phyloP scores from a whole-genome alignment of 2,888 invertebrate species.

The Lydus trimaculatus region DNA sequence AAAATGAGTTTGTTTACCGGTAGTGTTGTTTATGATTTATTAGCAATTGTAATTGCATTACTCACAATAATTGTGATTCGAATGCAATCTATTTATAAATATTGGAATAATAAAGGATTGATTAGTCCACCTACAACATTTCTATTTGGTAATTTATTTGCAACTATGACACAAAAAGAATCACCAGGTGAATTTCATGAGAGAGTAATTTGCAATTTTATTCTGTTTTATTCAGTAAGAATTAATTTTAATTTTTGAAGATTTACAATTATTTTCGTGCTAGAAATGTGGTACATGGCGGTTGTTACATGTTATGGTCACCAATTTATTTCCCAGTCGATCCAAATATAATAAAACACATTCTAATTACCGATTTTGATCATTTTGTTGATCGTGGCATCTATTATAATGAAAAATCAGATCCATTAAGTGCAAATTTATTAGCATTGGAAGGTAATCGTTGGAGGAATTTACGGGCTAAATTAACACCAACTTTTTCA shows the following conservation, averaged over 20 bases:
- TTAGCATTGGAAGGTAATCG: constrained; percentile 23
- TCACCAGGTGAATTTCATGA: background rate
- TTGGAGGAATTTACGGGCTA: constrained; percentile 35
- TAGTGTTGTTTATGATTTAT: background rate
- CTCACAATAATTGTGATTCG: background rate
- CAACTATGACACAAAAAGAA: background rate
- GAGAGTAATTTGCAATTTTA: background rate
- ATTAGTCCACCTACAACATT: background rate
- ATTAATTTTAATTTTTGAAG: background rate
- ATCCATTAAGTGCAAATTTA: background rate
- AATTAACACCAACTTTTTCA: constrained; percentile 37
- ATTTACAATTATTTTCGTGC: background rate
- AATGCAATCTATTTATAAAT: background rate
- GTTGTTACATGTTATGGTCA: background rate
- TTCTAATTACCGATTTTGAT: background rate
- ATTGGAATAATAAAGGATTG: background rate
- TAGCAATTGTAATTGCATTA: background rate
- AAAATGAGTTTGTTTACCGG: background rate
- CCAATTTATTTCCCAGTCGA: background rate
- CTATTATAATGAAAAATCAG: background rate
- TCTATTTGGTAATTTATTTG: background rate
- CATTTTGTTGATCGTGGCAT: background rate
- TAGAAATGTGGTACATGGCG: background rate
- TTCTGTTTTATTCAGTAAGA: background rate
- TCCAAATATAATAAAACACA: background rate